These are phyloP conservation scores for Myotis pilosus DNA, from an alignment of 2,797 vertebrate species.

Conservation along the genomic window DNA sequence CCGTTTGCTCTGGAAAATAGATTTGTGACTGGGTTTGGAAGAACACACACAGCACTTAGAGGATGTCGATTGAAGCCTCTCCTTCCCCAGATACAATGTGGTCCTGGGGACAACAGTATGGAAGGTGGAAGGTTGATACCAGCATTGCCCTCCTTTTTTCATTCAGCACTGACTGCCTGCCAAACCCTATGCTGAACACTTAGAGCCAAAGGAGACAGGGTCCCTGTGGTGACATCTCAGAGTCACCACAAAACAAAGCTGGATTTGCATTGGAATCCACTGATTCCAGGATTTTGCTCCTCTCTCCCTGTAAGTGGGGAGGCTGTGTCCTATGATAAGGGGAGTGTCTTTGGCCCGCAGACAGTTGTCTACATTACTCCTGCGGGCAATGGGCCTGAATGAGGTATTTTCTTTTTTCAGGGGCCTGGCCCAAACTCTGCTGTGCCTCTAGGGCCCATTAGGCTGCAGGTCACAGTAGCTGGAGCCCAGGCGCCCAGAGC, in stretches of 20 bases:
- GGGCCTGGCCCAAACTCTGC: constrained; percentile 37
- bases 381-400: constrained; percentile 31
- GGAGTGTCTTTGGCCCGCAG: constrained; percentile 29
- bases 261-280: neutral
- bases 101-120: neutral
- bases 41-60: neutral
- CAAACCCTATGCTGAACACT: constrained; percentile 42
- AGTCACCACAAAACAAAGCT: neutral
- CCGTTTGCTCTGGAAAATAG: constrained; percentile 28
- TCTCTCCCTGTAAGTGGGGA: neutral
- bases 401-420: constrained; percentile 41
- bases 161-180: neutral
- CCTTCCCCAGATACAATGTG: neutral
- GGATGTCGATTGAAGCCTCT: neutral
- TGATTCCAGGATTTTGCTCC: neutral
- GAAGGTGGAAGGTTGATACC: neutral
- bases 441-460: constrained; percentile 83
- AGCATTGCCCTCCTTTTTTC: neutral
- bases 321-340: neutral
- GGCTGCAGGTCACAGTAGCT: constrained; percentile 87
- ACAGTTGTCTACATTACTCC: constrained; percentile 66
- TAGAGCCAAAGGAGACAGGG: neutral
- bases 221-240: neutral
- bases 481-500: constrained; percentile 78
- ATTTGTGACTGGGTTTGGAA: neutral